Evolutionary conservation across 2,797 vertebrate species (phyloP).

Genomic region (Capromys pilorides): DNA sequence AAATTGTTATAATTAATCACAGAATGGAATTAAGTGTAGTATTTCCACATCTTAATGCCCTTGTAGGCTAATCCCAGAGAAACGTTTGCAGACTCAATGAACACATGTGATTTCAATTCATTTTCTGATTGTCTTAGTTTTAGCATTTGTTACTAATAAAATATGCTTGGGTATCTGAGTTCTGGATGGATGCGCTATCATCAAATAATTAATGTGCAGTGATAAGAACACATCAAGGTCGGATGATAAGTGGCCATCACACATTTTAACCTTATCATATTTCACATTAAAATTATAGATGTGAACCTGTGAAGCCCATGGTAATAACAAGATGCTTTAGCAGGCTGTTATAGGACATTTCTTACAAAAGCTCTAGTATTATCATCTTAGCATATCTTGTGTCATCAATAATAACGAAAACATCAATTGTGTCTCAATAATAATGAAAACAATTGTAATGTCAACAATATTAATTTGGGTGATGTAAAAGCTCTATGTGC

Average conservation of each 20-base stretch:
- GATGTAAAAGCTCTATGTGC: not conserved
- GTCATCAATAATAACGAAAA: not conserved
- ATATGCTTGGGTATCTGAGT: not conserved
- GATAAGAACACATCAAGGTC: not conserved
- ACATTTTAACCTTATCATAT: conserved; percentile 39
- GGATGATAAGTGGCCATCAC: not conserved
- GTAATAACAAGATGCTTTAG: not conserved
- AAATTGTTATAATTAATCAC: conserved; percentile 34
- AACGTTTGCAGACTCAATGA: not conserved
- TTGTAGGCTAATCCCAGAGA: not conserved
- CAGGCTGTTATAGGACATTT: not conserved
- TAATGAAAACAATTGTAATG: not conserved
- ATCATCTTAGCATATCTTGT: conserved; percentile 10
- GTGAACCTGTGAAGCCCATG: not conserved
- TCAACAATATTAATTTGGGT: not conserved
- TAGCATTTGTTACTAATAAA: conserved; percentile 45
- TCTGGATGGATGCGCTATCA: not conserved
- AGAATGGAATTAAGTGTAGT: not conserved
- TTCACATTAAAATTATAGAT: conserved; percentile 19
- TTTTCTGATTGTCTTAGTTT: conserved; percentile 1
- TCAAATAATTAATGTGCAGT: not conserved
- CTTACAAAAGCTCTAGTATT: not conserved
- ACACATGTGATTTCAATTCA: not conserved
- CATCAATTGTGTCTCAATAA: conserved; percentile 5
- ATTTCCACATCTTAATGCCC: not conserved